Conservation (phyloP, 2,797 vertebrate species). For the Cyclura pinguis region DNA sequence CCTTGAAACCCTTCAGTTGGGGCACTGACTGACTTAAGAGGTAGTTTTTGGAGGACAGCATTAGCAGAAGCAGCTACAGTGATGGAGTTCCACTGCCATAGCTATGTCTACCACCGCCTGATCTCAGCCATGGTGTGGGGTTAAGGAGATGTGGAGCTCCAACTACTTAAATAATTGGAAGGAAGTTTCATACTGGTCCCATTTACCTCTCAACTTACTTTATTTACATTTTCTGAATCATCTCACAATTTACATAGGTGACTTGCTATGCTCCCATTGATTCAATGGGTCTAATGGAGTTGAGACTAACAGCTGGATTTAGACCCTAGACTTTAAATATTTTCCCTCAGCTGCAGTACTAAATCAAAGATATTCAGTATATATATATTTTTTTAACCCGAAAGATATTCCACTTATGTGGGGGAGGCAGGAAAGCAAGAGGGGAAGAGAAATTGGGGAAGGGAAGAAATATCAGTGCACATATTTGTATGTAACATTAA, state of each 20-base stretch:
- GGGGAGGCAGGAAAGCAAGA: neutral
- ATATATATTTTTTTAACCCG: neutral
- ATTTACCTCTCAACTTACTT: neutral
- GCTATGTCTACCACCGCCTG: no score
- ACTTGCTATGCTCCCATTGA: no score
- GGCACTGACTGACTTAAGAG: no score
- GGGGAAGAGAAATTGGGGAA: neutral
- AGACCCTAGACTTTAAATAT: neutral
- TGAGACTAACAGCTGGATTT: no score
- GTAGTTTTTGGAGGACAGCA: no score
- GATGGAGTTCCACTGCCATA: no score
- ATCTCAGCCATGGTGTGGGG: neutral
- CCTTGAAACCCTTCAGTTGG: no score
- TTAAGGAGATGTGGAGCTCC: neutral
- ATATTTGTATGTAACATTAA: conserved; percentile 31
- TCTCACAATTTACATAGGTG: no score
- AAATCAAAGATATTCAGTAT: no score
- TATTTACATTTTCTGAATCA: neutral
- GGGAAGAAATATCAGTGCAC: neutral
- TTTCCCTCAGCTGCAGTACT: no score
- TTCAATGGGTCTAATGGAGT: no score
- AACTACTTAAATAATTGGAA: neutral
- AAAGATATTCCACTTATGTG: neutral
- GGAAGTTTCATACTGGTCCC: neutral
- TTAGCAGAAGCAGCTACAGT: no score